Conservation (phyloP, 2,888 invertebrate species). For the Epicampocera succincta region DNA sequence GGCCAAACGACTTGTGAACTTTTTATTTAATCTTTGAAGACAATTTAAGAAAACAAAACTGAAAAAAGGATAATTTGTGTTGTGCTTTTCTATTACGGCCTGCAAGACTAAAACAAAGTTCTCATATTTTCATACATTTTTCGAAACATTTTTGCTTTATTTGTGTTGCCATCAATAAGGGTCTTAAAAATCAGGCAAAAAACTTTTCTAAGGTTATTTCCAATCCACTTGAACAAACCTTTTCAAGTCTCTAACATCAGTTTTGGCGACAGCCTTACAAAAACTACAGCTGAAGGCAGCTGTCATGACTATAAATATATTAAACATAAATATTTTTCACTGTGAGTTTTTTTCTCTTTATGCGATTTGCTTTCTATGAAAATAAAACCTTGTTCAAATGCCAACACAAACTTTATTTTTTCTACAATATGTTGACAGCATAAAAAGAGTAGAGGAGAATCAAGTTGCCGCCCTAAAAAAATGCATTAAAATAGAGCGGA, state of each 20-base stretch:
- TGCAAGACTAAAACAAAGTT: too few relatives aligned
- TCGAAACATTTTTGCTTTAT: too few relatives aligned
- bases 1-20: too few relatives aligned
- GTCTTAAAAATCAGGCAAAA: too few relatives aligned
- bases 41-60: too few relatives aligned
- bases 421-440: conserved; percentile 33
- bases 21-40: too few relatives aligned
- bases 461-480: conserved; percentile 4
- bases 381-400: conserved; percentile 42
- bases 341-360: not conserved
- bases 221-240: not conserved
- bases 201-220: not conserved
- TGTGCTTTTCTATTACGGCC: too few relatives aligned
- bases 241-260: not conserved
- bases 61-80: too few relatives aligned
- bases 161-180: too few relatives aligned
- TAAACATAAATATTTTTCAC: conserved; percentile 10
- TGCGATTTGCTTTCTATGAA: not conserved
- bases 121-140: too few relatives aligned
- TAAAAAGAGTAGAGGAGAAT: not conserved
- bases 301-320: conserved; percentile 17
- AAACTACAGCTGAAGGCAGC: conserved; percentile 29
- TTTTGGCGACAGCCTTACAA: not conserved
- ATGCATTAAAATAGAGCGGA: conserved; percentile 18
- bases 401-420: conserved; percentile 27